These are phyloP conservation scores for Limnothrissa miodon DNA, from an alignment of 2,113 vertebrate genomes.

Conservation along the genomic window DNA sequence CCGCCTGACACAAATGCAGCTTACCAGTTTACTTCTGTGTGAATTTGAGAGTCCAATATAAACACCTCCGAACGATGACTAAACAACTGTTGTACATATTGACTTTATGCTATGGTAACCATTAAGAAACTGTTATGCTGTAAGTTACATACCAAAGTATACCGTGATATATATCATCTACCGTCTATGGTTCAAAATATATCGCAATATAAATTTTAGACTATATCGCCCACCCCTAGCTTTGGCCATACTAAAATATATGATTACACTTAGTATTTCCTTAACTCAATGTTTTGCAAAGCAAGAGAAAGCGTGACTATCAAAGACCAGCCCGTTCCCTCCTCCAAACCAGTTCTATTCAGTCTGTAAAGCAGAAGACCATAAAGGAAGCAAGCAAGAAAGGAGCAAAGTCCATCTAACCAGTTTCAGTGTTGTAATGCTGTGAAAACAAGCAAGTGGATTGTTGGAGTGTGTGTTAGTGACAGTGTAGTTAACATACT, in stretches of 20 bases:
- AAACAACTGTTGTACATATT: no score
- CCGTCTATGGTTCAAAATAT: no score
- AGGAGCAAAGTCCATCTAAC: neutral
- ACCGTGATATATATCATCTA: no score
- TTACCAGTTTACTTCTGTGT: no score
- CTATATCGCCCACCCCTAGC: no score
- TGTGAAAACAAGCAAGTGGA: slow-evolving; percentile 7
- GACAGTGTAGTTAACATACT: neutral
- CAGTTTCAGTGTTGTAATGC: neutral
- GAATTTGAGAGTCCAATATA: no score
- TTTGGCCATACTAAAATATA: neutral
- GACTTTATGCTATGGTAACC: no score
- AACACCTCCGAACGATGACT: no score
- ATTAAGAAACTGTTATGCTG: no score
- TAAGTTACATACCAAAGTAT: no score
- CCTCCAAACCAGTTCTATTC: neutral
- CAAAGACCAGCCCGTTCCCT: neutral
- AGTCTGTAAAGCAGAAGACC: neutral
- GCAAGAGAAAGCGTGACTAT: neutral
- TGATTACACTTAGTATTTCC: neutral
- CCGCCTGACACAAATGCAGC: no score
- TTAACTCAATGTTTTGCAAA: neutral
- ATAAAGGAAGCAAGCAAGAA: neutral
- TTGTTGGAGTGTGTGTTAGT: neutral
- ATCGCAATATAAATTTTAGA: no score